Conservation (phyloP, 2,797 vertebrate species). For the Bovichtus variegatus region DNA sequence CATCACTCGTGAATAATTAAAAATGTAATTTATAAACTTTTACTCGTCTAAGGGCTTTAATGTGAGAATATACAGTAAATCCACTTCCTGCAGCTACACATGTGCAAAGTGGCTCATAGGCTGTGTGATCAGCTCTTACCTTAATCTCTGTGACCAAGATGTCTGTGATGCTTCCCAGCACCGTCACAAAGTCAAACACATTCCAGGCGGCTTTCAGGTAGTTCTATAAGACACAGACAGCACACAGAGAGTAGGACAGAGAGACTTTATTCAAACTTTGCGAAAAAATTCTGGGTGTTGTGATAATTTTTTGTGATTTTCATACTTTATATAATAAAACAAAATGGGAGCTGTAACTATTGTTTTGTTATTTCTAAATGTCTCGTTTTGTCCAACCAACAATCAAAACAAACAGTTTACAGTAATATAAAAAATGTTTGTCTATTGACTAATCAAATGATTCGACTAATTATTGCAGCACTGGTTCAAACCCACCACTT, state of each 20-base stretch:
- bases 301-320: neutral
- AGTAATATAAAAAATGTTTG: too few species aligned
- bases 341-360: neutral
- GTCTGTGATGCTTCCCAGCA: constrained; percentile 98
- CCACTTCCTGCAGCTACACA: neutral
- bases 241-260: neutral
- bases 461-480: too few species aligned
- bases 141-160: constrained; percentile 98
- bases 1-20: too few species aligned
- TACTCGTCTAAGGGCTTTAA: too few species aligned
- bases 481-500: too few species aligned
- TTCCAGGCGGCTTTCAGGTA: constrained; percentile 99
- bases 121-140: constrained; percentile 81
- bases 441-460: too few species aligned
- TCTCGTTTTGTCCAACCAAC: too few species aligned
- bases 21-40: too few species aligned
- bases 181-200: constrained; percentile 98
- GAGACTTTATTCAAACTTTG: neutral
- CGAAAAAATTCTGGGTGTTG: neutral
- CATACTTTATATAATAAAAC: neutral
- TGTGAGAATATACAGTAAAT: neutral
- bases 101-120: neutral
- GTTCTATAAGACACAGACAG: constrained; percentile 85
- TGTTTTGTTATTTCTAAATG: neutral
- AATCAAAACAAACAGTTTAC: too few species aligned